phyloP scores from a whole-genome alignment of 1,140 invertebrate genomes.

The Coelopa frigida region DNA sequence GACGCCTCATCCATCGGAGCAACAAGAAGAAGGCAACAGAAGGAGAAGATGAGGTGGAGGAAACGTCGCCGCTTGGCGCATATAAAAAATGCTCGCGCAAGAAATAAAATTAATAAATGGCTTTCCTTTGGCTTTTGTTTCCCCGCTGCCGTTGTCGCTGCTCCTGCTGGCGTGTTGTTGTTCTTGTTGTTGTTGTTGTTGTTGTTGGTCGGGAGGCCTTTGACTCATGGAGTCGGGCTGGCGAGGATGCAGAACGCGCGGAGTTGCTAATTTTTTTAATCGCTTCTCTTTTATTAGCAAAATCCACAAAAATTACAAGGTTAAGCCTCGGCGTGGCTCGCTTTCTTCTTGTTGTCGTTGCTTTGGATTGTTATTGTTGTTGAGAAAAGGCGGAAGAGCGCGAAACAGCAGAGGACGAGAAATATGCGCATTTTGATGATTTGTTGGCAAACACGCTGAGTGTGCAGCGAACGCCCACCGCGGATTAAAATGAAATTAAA shows the following conservation, averaged over 20 bases:
- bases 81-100: too few species aligned
- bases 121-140: constrained; percentile 6
- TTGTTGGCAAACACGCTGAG: constrained; percentile 10
- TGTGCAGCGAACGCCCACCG: too few species aligned
- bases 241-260: constrained; percentile 1
- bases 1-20: constrained; percentile 6
- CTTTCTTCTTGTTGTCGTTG: neutral
- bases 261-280: constrained; percentile 15
- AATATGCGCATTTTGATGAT: constrained; percentile 1
- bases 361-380: neutral
- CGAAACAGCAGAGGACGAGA: neutral
- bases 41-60: too few species aligned
- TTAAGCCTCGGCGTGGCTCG: constrained; percentile 7
- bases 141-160: constrained; percentile 7
- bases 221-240: too few species aligned
- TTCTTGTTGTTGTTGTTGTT: neutral
- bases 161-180: neutral
- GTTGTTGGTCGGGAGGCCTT: constrained; percentile 4
- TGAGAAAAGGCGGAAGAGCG: too few species aligned
- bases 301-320: constrained; percentile 8
- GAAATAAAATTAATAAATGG: constrained; percentile 12
- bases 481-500: too few species aligned
- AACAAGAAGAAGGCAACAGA: too few species aligned
- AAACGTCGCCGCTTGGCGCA: too few species aligned
- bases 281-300: constrained; percentile 11